Base-by-base conservation (phyloP, 2,113 vertebrate species). In the Cryptomyrus ogoouensis region DNA sequence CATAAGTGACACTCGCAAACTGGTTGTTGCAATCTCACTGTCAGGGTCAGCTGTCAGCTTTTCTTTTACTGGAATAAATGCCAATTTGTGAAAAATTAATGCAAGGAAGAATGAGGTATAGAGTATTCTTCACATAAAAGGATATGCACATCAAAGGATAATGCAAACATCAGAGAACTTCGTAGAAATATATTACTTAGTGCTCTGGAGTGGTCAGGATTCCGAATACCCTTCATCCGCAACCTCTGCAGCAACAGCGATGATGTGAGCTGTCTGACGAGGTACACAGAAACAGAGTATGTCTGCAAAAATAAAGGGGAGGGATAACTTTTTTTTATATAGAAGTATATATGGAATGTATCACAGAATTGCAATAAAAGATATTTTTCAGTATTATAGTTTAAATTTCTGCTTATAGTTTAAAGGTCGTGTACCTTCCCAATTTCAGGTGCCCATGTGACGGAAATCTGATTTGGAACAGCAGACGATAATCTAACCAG, bases 151-250 rank as follows among this genome's bases (percentile, higher is more conserved):
- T 56, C 1, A 56, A 21, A 56, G 19, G 52, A 7, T 6, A 42
- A 80, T 15, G 17, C 15, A 80, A 80, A 35, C 1, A 17, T 70
- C 8, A 52, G 42, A 31, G 2, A 7, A 52, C 13, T 24, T 46
- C 2, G 49, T 15, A 46, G 42, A 44, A 2, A 47, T 6, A 70
- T 19, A 50, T 91, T 97, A 99, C 98, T 99, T 70, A 99, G 94
- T 13, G 98, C 98, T 96, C 98, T 97, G 93, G 98, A 99, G 96
- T 99, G 98, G 94, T 99, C 98, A 1, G 98, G 97, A 92, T 99
- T 99, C 92, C 98, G 94, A 94, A 99, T 99, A 90, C 98, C 98
- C 95, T 99, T 99, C 97, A 98, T 97, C 95, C 97, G 97, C 90
- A 99, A 95, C 92, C 98, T 97, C 94, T 99, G 98, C 90, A 99